Evolutionary conservation across 2,888 invertebrate species (phyloP).

Genomic region (Callinectes sapidus): DNA sequence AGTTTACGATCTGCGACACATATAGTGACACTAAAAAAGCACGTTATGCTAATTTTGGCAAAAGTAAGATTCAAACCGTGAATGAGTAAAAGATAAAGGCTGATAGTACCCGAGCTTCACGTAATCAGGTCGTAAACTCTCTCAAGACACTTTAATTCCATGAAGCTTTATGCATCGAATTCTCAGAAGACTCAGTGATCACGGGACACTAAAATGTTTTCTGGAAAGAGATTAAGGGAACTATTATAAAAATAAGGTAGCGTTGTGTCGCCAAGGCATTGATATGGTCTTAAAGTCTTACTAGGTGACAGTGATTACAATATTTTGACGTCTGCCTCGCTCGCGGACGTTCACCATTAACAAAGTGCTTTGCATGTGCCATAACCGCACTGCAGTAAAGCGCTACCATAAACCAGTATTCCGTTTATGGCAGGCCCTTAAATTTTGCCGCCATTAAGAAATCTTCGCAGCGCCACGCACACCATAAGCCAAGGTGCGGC

Average conservation of each 20-base stretch:
- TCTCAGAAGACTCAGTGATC: neutral
- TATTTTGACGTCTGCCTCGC: neutral
- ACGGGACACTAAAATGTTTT: neutral
- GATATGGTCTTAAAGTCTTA: neutral
- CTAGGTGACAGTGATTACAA: neutral
- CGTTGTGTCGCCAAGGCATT: neutral
- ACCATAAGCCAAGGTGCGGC: neutral
- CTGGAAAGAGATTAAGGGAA: neutral
- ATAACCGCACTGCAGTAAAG: neutral
- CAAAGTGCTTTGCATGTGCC: neutral
- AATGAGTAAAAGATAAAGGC: neutral
- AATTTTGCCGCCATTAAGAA: neutral
- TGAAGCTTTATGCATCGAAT: neutral
- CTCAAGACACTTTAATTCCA: neutral
- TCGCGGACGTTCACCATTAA: neutral
- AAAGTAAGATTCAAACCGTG: neutral
- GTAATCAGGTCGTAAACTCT: neutral
- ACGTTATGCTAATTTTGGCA: neutral
- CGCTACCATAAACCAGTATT: neutral
- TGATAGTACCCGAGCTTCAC: neutral
- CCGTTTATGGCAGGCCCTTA: neutral
- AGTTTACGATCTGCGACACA: neutral
- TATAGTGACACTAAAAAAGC: neutral
- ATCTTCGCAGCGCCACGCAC: neutral
- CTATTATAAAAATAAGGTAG: neutral